phyloP scores from a whole-genome alignment of 1,140 invertebrate genomes.

The Anthonomus grandis region DNA sequence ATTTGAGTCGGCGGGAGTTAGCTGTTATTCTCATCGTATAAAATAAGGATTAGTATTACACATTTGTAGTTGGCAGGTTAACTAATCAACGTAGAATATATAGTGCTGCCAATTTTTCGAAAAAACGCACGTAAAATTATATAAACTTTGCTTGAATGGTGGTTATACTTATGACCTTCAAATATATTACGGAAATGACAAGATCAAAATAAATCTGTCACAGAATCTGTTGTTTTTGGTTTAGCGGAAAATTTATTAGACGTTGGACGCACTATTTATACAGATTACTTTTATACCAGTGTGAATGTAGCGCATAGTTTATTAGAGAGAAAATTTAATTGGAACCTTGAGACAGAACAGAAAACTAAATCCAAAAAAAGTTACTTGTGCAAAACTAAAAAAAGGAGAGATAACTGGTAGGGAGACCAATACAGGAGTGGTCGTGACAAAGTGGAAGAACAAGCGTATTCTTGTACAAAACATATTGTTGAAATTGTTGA shows the following conservation, averaged over 20 bases:
- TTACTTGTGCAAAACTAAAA: background rate
- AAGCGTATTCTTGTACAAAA: constrained; percentile 48
- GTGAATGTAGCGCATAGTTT: background rate
- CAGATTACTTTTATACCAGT: background rate
- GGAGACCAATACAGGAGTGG: constrained; percentile 45
- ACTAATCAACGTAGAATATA: no score
- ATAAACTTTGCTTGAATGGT: background rate
- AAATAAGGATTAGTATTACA: no score
- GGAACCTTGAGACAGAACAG: background rate
- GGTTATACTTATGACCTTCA: background rate
- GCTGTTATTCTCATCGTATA: no score
- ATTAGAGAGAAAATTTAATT: background rate
- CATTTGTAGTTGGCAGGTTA: no score
- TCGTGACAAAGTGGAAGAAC: constrained; percentile 49
- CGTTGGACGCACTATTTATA: background rate
- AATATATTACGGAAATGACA: background rate
- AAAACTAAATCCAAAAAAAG: background rate
- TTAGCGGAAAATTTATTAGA: background rate
- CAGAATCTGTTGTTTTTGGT: background rate
- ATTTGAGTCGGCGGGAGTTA: no score
- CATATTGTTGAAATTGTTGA: constrained; percentile 19
- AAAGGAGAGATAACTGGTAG: constrained; percentile 2
- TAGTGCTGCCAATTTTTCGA: no score
- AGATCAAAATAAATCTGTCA: background rate
- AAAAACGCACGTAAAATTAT: background rate